phyloP scores from a whole-genome alignment of 2,888 invertebrate species.

The Standfussiana lucernea region DNA sequence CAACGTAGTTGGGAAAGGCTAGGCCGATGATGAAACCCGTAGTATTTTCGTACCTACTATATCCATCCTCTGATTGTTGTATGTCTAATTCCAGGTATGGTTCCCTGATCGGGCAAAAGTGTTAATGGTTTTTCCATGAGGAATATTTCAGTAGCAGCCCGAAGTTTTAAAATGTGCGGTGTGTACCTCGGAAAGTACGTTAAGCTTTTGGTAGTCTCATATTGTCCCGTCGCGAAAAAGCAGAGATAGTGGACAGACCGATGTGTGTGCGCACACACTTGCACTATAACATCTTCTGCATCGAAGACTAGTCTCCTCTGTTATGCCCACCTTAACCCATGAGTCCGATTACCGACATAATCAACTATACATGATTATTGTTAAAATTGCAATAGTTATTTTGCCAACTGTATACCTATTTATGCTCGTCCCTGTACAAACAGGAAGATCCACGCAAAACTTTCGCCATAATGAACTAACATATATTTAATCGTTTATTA shows the following conservation, averaged over 20 bases:
- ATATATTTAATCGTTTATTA: constrained; percentile 61
- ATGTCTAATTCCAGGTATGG: not conserved
- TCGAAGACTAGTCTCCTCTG: not conserved
- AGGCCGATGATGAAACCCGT: too few relatives aligned
- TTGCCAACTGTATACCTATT: not conserved
- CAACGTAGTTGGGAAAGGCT: not conserved
- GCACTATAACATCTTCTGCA: not conserved
- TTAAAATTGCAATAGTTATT: not conserved
- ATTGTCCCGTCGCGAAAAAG: not conserved
- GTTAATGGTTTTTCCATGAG: not conserved
- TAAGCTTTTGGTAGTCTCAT: not conserved
- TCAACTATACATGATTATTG: not conserved
- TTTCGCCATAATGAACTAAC: constrained; percentile 60
- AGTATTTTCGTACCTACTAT: not conserved
- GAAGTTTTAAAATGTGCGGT: not conserved
- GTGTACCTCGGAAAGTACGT: not conserved
- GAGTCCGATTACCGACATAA: not conserved
- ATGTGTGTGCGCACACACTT: not conserved
- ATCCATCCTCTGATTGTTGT: not conserved
- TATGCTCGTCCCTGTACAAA: constrained; percentile 10
- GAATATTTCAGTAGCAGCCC: not conserved
- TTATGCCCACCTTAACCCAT: not conserved
- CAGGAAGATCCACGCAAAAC: constrained; percentile 31
- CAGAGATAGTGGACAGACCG: not conserved
- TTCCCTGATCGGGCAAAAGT: not conserved